Percentiles rank a stretch among this genome's conserved stretches.
phyloP scores from a whole-genome alignment of 2,888 invertebrate genomes.

The Xestia c-nigrum region DNA sequence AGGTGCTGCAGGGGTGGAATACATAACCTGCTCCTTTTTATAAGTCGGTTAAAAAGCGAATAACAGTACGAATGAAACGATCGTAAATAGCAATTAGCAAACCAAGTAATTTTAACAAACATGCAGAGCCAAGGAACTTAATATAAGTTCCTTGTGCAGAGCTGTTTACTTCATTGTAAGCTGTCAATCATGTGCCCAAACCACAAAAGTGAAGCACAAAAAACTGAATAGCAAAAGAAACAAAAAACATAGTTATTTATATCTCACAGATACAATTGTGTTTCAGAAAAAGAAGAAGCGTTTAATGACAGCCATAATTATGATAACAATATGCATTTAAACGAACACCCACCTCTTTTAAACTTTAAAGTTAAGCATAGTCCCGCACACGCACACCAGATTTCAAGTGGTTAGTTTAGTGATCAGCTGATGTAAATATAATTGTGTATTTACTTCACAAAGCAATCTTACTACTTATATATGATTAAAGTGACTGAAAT shows the following conservation, averaged over 20 bases:
- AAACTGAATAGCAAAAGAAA: constrained; percentile 1
- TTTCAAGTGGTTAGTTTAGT: neutral
- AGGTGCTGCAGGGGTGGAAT: too few relatives aligned
- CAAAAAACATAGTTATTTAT: neutral
- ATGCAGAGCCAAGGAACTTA: too few relatives aligned
- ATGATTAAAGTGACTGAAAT: neutral
- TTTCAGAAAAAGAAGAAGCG: neutral
- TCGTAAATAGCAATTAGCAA: neutral
- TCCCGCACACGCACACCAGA: neutral
- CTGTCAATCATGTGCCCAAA: neutral
- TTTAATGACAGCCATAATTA: neutral
- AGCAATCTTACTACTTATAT: neutral
- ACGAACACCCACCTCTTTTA: constrained; percentile 1
- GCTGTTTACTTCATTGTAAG: neutral
- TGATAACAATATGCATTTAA: neutral
- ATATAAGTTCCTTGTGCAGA: too few relatives aligned
- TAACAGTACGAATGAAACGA: neutral
- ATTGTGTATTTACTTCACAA: neutral
- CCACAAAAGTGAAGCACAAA: neutral
- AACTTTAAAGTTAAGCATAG: neutral
- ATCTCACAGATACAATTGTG: neutral
- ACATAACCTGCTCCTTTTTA: too few relatives aligned
- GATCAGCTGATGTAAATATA: neutral
- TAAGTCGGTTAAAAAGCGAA: too few relatives aligned
- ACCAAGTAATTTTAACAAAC: neutral